A percentile compares a stretch with the other conserved stretches of the same genome.
These are phyloP conservation scores for Acronicta leporina DNA, from an alignment of 2,888 invertebrate genomes.

Conservation along the genomic window DNA sequence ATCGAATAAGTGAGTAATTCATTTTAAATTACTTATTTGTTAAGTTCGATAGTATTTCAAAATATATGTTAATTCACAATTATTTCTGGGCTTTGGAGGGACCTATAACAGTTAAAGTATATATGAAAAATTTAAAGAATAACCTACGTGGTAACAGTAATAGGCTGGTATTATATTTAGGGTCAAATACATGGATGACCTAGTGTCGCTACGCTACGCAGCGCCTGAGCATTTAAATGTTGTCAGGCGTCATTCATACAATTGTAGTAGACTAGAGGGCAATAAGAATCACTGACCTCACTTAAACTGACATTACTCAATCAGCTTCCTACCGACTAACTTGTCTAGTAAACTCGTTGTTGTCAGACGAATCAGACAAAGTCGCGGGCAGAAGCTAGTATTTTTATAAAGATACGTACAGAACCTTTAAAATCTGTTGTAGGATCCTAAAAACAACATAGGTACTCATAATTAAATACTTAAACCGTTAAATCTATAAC, in stretches of 20 bases:
- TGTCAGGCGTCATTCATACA: constrained; percentile 56
- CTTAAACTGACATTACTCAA: constrained; percentile 75
- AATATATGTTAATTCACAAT: no score
- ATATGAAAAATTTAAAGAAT: no score
- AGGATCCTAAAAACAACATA: not conserved
- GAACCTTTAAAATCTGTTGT: no score
- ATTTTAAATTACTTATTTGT: no score
- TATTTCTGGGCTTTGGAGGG: no score
- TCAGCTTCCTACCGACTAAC: constrained; percentile 64
- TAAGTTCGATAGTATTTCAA: no score
- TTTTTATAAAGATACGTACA: no score
- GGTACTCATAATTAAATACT: no score
- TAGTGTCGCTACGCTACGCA: not conserved
- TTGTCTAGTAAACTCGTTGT: constrained; percentile 39
- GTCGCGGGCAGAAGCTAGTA: no score
- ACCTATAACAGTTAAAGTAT: no score
- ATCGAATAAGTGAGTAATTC: no score
- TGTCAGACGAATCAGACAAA: constrained; percentile 18
- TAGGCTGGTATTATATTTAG: not conserved
- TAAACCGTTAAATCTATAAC: no score
- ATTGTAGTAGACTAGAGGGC: constrained; percentile 69
- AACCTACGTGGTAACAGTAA: not conserved
- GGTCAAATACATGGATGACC: not conserved
- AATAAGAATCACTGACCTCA: constrained; percentile 78
- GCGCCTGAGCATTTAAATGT: constrained; percentile 21